These are phyloP conservation scores for Babyrousa celebensis DNA, from an alignment of 2,797 vertebrate genomes.

Conservation along the genomic window DNA sequence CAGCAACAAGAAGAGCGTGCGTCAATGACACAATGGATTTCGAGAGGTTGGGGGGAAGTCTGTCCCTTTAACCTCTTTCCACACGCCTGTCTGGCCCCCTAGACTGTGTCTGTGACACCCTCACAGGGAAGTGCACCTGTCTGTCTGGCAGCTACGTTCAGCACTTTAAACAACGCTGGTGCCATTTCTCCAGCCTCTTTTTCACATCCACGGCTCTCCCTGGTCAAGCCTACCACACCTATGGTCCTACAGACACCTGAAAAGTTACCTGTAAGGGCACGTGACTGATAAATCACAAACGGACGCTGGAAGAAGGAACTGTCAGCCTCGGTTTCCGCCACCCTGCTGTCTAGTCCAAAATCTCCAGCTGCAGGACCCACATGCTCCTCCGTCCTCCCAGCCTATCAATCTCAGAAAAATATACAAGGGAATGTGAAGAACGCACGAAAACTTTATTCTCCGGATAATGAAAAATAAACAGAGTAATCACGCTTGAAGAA, in stretches of 20 bases:
- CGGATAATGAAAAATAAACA: background rate
- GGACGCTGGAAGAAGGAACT: accelerated
- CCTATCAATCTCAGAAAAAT: background rate
- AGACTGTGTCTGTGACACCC: accelerated
- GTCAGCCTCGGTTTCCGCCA: background rate
- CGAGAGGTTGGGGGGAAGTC: background rate
- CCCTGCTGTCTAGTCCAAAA: accelerated
- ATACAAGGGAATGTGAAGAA: accelerated
- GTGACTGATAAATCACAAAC: accelerated
- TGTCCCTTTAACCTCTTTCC: no score
- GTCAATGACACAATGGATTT: no score
- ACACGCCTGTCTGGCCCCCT: background rate
- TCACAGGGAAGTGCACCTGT: accelerated
- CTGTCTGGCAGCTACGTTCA: background rate
- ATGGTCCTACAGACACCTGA: accelerated
- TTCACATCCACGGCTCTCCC: accelerated
- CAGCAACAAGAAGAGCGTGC: accelerated
- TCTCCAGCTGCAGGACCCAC: background rate
- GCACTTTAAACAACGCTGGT: accelerated
- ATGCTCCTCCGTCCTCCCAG: background rate
- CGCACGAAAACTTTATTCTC: background rate
- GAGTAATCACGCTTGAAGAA: background rate
- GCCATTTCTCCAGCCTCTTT: background rate
- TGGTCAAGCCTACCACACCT: accelerated
- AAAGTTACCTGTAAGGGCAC: accelerated